Evolutionary conservation across 2,113 vertebrate species (phyloP), one percentile per base, ranked within the genome.

Genomic region (Cyanoramphus novaezelandiae): DNA sequence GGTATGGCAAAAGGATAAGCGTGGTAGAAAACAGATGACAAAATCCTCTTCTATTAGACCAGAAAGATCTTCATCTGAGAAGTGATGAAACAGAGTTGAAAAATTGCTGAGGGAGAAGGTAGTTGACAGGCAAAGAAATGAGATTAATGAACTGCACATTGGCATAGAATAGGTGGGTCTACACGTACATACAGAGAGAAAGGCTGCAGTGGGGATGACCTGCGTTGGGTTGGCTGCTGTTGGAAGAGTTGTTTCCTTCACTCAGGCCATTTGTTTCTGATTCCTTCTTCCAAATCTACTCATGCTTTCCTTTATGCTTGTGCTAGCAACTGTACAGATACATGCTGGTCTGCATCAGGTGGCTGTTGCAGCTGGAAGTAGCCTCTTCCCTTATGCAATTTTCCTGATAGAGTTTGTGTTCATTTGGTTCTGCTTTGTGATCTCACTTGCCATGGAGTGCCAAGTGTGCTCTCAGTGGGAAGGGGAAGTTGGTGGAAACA

Each of bases 171-270:
- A 37, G 43, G 6, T 12, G 25, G 7, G 5, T 39, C 53, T 52
- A 43, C 50, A 24, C 0, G 0, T 43, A 8, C 19, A 9, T 8
- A 18, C 9, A 17, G 7, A 23, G 29, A 14, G 39, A 59, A 53
- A 33, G 21, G 15, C 52, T 59, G 70, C 31, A 44, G 27, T 25
- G 49, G 21, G 25, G 28, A 17, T 50, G 13, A 41, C 27, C 29
- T 62, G 27, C 0, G 0, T 7, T 63, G 37, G 23, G 9, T 1
- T 84, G 78, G 10, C 46, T 75, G 39, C 13, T 55, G 7, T 17
- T 50, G 25, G 47, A 68, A 35, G 52, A 41, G 7, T 18, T 53
- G 13, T 27, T 82, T 71, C 19, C 37, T 49, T 76, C 67, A 37
- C 0, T 0, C 10, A 27, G n/a, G 11, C 29, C 11, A 12, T 53